phyloP scores from a whole-genome alignment of 2,113 vertebrate species.

The Rissa tridactyla region DNA sequence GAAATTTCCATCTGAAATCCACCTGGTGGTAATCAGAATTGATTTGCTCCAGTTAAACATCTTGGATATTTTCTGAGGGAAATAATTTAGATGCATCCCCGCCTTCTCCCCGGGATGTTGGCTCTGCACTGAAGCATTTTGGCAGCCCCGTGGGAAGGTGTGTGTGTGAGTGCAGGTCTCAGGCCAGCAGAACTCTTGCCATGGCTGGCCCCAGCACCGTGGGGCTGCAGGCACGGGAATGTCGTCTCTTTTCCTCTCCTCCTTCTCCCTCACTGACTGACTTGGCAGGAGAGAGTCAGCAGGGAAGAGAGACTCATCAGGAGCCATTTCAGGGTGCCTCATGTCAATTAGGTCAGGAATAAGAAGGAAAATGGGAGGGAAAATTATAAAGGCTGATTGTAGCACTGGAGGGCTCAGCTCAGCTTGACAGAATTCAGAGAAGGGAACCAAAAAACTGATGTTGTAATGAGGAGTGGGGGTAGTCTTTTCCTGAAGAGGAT shows the following conservation, averaged over 20 bases:
- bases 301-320: not conserved
- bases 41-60: not conserved
- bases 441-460: not conserved
- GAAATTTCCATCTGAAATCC: slow-evolving; percentile 19
- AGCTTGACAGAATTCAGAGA: not conserved
- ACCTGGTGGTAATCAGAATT: not conserved
- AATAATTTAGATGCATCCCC: not conserved
- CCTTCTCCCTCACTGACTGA: not conserved
- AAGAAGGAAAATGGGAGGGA: not conserved
- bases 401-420: not conserved
- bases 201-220: rapidly evolving
- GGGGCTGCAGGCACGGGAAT: not conserved
- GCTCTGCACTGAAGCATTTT: not conserved
- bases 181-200: not conserved
- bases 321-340: not conserved
- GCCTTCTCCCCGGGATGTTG: rapidly evolving
- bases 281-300: not conserved
- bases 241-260: not conserved
- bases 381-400: not conserved
- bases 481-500: not conserved
- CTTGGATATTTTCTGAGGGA: not conserved
- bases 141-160: not conserved
- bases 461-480: not conserved
- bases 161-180: not conserved
- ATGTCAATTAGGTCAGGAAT: not conserved